Conservation (phyloP, 2,888 invertebrate genomes). For the Microchrysa polita region DNA sequence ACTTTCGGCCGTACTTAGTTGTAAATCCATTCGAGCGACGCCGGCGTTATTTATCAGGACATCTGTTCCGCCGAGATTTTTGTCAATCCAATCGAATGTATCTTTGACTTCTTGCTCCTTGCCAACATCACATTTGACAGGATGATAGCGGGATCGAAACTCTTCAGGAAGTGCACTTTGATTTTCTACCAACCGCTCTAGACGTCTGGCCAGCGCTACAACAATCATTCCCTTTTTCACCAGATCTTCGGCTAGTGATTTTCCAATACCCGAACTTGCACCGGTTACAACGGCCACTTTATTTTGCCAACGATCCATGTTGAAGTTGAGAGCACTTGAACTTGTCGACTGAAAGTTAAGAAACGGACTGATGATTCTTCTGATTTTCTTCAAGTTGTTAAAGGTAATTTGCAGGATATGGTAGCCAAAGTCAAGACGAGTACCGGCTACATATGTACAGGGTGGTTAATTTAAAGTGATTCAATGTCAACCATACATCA, state of each 20-base stretch:
- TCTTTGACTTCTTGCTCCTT: slow-evolving; percentile 67
- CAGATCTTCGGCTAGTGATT: slow-evolving; percentile 64
- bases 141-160: slow-evolving; percentile 55
- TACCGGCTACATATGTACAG: no score
- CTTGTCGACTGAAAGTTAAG: no score
- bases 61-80: slow-evolving; percentile 66
- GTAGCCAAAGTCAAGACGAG: no score
- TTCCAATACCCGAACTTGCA: slow-evolving; percentile 68
- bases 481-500: no score
- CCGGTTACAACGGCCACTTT: no score
- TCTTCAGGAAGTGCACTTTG: slow-evolving; percentile 52
- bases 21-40: slow-evolving; percentile 53
- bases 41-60: slow-evolving; percentile 71
- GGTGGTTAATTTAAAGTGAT: no score
- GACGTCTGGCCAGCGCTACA: slow-evolving; percentile 67
- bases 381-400: no score
- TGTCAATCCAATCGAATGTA: slow-evolving; percentile 66
- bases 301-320: slow-evolving; percentile 64
- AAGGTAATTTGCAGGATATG: no score
- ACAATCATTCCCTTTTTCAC: slow-evolving; percentile 67
- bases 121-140: slow-evolving; percentile 64
- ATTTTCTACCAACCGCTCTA: slow-evolving; percentile 60
- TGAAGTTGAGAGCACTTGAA: no score
- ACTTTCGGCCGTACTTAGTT: slow-evolving; percentile 51
- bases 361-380: no score